Percentiles rank a stretch among this genome's conserved stretches.
Conservation (phyloP, 2,797 vertebrate species). For the Gallinago solitaria region DNA sequence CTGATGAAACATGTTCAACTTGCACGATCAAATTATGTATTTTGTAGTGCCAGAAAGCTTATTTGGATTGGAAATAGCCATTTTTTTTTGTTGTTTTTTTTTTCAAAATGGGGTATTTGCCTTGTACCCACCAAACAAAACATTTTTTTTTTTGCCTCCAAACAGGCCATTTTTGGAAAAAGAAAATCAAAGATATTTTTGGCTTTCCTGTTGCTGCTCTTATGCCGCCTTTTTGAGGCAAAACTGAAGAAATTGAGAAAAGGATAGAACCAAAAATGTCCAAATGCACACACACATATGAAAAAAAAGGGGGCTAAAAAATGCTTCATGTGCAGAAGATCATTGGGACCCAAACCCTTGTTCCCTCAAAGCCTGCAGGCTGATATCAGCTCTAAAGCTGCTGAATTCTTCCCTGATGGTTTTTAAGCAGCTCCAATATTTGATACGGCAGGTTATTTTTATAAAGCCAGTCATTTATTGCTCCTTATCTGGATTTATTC, state of each 20-base stretch:
- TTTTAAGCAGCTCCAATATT: background rate
- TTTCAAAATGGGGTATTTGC: background rate
- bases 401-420: background rate
- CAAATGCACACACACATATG: background rate
- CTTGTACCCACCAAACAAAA: background rate
- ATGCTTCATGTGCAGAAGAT: background rate
- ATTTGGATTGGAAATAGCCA: background rate
- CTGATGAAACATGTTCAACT: rapidly evolving
- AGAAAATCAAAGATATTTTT: constrained; percentile 42
- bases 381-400: background rate
- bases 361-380: background rate
- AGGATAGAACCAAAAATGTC: background rate
- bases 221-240: background rate
- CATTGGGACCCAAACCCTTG: background rate
- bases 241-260: background rate
- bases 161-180: constrained; percentile 34
- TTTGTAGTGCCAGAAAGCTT: background rate
- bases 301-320: background rate
- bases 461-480: background rate
- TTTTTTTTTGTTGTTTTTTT: background rate
- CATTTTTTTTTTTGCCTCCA: background rate
- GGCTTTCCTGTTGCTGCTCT: background rate
- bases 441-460: background rate
- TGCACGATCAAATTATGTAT: background rate
- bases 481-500: background rate